Base-by-base conservation (phyloP, 2,113 vertebrate genomes). In the Amazona vittata region DNA sequence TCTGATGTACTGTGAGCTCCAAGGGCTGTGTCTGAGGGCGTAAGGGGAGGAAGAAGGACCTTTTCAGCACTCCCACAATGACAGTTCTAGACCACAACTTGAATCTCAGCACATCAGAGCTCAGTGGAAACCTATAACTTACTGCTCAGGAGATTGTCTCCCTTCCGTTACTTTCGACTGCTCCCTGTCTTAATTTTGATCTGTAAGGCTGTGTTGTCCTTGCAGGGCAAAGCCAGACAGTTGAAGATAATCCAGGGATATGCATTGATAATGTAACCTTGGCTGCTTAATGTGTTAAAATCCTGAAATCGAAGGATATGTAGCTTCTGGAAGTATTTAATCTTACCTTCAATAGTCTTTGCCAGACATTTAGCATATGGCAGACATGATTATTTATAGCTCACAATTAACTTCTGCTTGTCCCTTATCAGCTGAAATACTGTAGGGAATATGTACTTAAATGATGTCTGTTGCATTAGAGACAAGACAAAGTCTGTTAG, bases 341-440 rank as follows among this genome's bases (percentile, higher is more conserved):
- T 94, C 94, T 96, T 57, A 21, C 53, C 86, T 89, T 76, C 80
- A 57, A 3, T 79, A 71, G 49, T 62, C 53, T 79, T 91, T 92
- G 89, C 76, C 94, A 96, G 80, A 63, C 80, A 31, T 41, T 35
- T 3, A 92, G 57, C 96, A 92, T 96, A 95, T 94, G 94, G 80
- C 77, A 91, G 74, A 65, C n/a, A 5, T 3, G 3, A 68, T 94
- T 94, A 89, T 96, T 96, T 96, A 89, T 91, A 93, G 86, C 74
- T 96, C 59, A 68, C 74, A 69, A 77, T 91, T 92, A 94, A 75
- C 47, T 84, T 90, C 57, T 86, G 53, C 83, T 83, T 92, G 67
- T 94, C 84, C 63, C 49, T 95, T 91, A 41, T 94, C 96, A 91
- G 53, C 33, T 91, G 80, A 79, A 94, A 71, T 93, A 55, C 31